These are phyloP conservation scores for Cydia splendana DNA, from an alignment of 1,140 invertebrate species.

Conservation along the genomic window DNA sequence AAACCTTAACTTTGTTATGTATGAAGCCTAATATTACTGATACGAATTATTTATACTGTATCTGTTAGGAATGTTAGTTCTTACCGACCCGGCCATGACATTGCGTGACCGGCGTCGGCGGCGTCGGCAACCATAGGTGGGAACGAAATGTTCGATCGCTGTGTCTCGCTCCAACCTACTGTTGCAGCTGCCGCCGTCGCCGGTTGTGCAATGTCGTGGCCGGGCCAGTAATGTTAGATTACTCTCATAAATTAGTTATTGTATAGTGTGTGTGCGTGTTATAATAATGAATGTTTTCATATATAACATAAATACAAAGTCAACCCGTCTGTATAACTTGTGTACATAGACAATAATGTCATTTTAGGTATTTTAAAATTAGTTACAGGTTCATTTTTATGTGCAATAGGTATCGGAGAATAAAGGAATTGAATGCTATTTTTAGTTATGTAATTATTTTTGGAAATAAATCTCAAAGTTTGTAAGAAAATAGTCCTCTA, in stretches of 20 bases:
- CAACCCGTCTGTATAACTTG: slow-evolving; percentile 38
- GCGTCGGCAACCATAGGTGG: too few relatives aligned
- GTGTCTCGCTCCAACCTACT: too few relatives aligned
- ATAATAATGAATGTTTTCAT: slow-evolving; percentile 25
- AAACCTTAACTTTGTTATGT: slow-evolving; percentile 1
- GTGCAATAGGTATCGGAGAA: slow-evolving; percentile 1
- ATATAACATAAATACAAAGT: slow-evolving; percentile 22
- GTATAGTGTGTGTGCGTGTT: slow-evolving; percentile 26
- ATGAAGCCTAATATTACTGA: slow-evolving; percentile 38
- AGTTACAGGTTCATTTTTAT: slow-evolving; percentile 35
- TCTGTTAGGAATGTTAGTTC: slow-evolving; percentile 17
- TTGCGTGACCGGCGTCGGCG: too few relatives aligned
- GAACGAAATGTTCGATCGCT: too few relatives aligned
- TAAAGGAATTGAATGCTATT: neutral
- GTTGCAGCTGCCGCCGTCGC: too few relatives aligned
- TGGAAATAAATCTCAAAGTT: too few relatives aligned
- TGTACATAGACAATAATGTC: slow-evolving; percentile 70
- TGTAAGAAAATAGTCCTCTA: too few relatives aligned
- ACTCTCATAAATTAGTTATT: slow-evolving; percentile 24
- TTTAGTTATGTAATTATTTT: neutral
- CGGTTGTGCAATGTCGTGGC: too few relatives aligned
- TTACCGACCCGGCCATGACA: neutral
- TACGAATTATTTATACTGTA: slow-evolving; percentile 43
- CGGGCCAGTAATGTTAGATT: slow-evolving; percentile 12
- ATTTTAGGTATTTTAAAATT: slow-evolving; percentile 38